A percentile compares a stretch with the other conserved stretches of the same genome.
phyloP scores from a whole-genome alignment of 2,113 vertebrate species.

The Rissa tridactyla region DNA sequence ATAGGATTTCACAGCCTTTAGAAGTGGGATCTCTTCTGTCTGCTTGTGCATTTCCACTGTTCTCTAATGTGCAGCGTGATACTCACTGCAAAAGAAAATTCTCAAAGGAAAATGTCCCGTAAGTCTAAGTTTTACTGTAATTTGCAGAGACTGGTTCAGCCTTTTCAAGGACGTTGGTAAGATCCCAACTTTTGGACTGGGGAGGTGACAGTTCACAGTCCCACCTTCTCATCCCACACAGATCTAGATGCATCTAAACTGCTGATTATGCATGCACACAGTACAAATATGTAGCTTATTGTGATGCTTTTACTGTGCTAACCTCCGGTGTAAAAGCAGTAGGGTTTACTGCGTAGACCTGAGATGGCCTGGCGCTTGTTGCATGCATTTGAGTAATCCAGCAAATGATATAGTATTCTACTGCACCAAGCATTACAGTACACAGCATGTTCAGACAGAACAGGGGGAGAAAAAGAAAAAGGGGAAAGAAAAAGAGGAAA shows the following conservation, averaged over 20 bases:
- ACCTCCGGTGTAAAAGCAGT: not conserved
- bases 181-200: not conserved
- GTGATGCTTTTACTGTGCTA: not conserved
- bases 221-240: accelerated
- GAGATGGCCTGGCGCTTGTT: not conserved
- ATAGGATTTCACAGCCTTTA: not conserved
- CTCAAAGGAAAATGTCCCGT: not conserved
- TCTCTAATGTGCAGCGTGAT: not conserved
- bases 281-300: not conserved
- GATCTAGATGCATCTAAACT: not conserved
- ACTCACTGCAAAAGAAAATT: not conserved
- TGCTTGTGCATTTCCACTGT: not conserved
- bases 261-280: not conserved
- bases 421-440: not conserved
- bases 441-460: not conserved
- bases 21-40: not conserved
- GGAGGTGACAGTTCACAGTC: not conserved
- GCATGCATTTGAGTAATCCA: not conserved
- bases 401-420: not conserved
- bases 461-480: too few relatives aligned
- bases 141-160: not conserved
- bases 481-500: not conserved
- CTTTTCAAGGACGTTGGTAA: not conserved
- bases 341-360: not conserved
- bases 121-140: not conserved